Percentiles rank a stretch among this genome's conserved stretches.
Conservation (phyloP, 2,113 vertebrate genomes). For the Actenoides hombroni region DNA sequence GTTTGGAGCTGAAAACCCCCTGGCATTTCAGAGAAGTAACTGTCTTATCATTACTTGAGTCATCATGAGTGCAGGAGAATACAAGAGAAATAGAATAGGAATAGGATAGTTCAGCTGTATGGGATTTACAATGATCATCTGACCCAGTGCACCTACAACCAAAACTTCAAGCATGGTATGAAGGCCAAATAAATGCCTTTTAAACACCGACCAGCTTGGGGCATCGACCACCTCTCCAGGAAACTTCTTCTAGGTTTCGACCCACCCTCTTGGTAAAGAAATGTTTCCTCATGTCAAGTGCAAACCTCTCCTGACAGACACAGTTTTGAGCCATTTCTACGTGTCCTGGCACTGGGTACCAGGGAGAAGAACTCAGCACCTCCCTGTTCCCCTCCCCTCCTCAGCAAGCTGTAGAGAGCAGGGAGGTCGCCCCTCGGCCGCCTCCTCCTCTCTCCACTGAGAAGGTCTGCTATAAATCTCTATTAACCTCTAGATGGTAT, state of each 20-base stretch:
- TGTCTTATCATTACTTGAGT: background rate
- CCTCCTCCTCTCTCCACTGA: no score
- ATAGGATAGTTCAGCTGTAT: background rate
- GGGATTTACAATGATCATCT: background rate
- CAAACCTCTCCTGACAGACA: accelerated
- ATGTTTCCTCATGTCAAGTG: background rate
- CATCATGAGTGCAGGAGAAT: background rate
- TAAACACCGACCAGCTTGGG: no score
- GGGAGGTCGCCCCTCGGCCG: no score
- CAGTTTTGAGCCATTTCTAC: background rate
- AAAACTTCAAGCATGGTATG: no score
- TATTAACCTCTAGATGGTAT: background rate
- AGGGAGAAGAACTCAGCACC: background rate
- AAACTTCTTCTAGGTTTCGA: no score
- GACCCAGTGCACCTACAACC: background rate
- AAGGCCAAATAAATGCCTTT: background rate
- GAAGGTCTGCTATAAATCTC: background rate
- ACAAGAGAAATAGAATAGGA: no score
- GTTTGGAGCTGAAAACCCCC: background rate
- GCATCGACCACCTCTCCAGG: no score
- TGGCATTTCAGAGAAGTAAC: background rate
- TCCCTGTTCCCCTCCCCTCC: background rate
- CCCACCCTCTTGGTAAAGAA: no score
- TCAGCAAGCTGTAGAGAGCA: no score
- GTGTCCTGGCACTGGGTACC: background rate